Base-by-base conservation (phyloP, 2,888 invertebrate genomes). In the Lypha dubia region DNA sequence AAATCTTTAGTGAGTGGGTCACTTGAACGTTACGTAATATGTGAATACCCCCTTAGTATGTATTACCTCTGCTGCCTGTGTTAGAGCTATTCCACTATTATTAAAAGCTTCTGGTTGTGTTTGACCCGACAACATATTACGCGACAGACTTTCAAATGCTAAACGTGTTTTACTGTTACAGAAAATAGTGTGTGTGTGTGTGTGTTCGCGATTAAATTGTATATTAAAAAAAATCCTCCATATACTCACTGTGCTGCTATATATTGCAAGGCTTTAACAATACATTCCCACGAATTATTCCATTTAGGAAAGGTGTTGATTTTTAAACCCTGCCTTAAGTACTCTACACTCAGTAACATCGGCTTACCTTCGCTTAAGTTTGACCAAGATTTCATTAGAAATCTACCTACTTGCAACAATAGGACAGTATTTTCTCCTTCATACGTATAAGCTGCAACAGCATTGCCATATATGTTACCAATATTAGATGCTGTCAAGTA, bases 401-500 rank as follows among this genome's bases (percentile, higher is more conserved):
- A 97, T 87, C 96, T 93, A 1, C 98, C 98, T 1, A 97, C 96
- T 93, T 99, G 98, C 73, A 98, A 93, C 73, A 96, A 93, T 88
- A 99, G 93, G 46, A 99, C 98, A 0, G 98, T 98, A 91, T 99
- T 98, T 93, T 99, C 98, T 0, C 99, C 98, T 93, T 99, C 98
- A 91, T 98, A 98, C 0, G 98, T 98, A 91, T 96, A 96, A 76
- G 96, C 95, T 17, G 98, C 98, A 0, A 97, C 96, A 32, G 95
- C 94, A 82, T 95, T 93, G 0, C 95, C 95, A 91, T 97, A 98
- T 0, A 96, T 95, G 82, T 94, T 93, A 20, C 98, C 97, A 87
- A 99, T 93, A 91, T 96, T 97, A 87, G 97, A 95, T 22, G 95
- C 93, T 28, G 95, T 94, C 95, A 97, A 95, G 93, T 97, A 99